Percentiles rank a stretch among this genome's conserved stretches.
Evolutionary conservation across 2,113 vertebrate species (phyloP).

Genomic region (Alces alces): DNA sequence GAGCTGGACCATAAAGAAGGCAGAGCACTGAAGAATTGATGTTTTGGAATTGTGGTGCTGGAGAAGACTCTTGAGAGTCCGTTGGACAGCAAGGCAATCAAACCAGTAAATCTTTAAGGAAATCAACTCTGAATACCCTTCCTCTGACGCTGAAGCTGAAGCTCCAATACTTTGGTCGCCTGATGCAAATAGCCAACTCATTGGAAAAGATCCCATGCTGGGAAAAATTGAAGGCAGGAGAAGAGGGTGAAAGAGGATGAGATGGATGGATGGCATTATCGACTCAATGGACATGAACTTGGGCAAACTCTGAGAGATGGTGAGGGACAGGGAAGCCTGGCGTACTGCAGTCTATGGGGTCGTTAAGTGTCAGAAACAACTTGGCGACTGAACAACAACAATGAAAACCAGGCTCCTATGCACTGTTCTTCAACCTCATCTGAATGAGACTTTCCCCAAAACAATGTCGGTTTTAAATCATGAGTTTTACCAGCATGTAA

Average conservation of each 20-base stretch:
- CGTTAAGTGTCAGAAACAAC: rapidly evolving
- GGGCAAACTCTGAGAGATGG: background rate
- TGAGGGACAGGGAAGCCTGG: background rate
- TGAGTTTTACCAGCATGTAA: background rate
- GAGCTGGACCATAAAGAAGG: background rate
- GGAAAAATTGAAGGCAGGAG: background rate
- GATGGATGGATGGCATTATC: background rate
- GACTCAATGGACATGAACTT: background rate
- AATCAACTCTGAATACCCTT: background rate
- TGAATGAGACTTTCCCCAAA: background rate
- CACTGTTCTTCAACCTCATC: background rate
- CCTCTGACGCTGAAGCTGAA: background rate
- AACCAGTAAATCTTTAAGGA: background rate
- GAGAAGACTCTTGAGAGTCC: background rate
- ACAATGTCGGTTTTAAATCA: background rate
- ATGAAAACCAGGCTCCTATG: background rate
- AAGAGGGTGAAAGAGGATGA: background rate
- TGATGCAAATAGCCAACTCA: background rate
- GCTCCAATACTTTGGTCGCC: background rate
- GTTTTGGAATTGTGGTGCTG: background rate
- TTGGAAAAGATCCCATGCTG: background rate
- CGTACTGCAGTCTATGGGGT: background rate
- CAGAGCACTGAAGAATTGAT: background rate
- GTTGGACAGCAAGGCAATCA: background rate
- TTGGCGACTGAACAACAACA: background rate